Base-by-base conservation (phyloP, 2,888 invertebrate species). In the Ceramica pisi region DNA sequence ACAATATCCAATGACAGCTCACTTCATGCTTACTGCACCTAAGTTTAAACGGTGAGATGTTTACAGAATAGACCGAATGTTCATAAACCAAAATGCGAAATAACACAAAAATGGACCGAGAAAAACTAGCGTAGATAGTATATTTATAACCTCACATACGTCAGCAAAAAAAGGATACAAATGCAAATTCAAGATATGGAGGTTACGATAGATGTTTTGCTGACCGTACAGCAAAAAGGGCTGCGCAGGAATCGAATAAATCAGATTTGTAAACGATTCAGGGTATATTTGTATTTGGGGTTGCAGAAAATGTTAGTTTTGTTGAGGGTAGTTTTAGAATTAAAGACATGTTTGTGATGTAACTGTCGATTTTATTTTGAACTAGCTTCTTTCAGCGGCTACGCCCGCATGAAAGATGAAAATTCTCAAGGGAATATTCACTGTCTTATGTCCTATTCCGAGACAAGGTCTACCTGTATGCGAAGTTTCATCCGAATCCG, bases 101-200 rank as follows among this genome's bases (percentile, higher is more conserved):
- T 31, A 23, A 46, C 41, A 41, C 10, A 62, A 19, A 50, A 35
- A 50, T 61, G 56, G 10, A 21, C 35, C 23, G 50, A 16, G 7
- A 21, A 83, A 82, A 85, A 69, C 66, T 70, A 67, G n/a, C 59
- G 57, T 48, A 71, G 60, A 82, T 74, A 62, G 72, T 78, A 83
- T 81, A 85, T 83, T 83, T 83, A 83, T 78, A 83, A 69, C 65
- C 71, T 51, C 51, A 64, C 48, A 56, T 61, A 61, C 68, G 72
- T 87, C 75, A 77, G 80, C 83, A 84, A 86, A 80, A 85, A 87
- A 83, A 77, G 79, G 80, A 84, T 78, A 82, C 81, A 76, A 67
- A 87, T 84, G 84, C 82, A 84, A 87, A 86, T 86, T 62, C 50
- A 64, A 77, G 76, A 85, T 85, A 72, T 67, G 77, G 78, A 76